Evolutionary conservation across 2,797 vertebrate species (phyloP).

Genomic region (Dicrostonyx torquatus): DNA sequence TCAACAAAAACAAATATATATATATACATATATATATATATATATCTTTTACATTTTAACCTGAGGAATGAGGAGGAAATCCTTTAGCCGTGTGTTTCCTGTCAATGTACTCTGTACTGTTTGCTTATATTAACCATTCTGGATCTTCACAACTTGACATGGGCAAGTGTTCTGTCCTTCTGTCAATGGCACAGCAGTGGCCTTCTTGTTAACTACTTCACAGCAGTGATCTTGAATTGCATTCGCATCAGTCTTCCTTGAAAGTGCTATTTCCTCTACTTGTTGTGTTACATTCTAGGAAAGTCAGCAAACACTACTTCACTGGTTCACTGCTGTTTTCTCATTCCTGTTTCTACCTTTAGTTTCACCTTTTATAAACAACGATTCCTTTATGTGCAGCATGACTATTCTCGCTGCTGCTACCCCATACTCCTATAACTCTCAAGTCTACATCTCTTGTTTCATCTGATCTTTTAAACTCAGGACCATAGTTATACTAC

Average conservation of each 20-base stretch:
- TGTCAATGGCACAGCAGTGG: not conserved
- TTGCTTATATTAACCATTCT: not conserved
- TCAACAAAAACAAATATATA: not conserved
- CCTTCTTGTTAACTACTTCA: not conserved
- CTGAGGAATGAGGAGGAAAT: not conserved
- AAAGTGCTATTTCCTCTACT: not conserved
- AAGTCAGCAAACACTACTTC: not conserved
- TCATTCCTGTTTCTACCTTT: not conserved
- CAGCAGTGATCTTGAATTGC: not conserved
- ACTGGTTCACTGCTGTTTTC: not conserved
- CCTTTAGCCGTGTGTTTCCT: not conserved
- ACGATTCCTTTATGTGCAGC: not conserved
- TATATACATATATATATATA: too few species aligned
- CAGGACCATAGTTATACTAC: not conserved
- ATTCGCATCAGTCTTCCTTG: not conserved
- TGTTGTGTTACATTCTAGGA: not conserved
- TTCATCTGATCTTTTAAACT: not conserved
- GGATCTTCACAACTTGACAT: not conserved
- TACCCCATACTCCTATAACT: not conserved
- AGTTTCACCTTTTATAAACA: not conserved
- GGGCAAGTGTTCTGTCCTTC: not conserved
- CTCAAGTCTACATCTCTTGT: not conserved
- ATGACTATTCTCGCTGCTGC: not conserved
- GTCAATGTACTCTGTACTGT: not conserved
- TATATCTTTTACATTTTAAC: not conserved